These are phyloP conservation scores for Drosophila triauraria DNA, from an alignment of 1,140 invertebrate genomes.

Conservation along the genomic window DNA sequence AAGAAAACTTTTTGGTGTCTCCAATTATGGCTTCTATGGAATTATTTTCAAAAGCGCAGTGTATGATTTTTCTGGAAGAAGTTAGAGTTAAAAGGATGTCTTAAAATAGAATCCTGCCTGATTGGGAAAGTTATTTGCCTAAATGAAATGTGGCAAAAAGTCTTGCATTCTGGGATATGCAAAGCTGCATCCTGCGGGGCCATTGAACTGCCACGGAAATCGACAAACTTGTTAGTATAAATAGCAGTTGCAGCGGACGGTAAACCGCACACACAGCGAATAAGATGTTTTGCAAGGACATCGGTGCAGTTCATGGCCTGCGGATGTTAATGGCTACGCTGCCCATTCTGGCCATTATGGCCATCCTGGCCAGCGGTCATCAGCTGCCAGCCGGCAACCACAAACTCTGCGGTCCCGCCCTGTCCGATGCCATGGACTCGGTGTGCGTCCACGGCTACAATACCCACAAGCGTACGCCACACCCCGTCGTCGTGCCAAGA, in stretches of 20 bases:
- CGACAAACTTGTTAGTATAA: slow-evolving; percentile 49
- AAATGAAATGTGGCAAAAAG: slow-evolving; percentile 9
- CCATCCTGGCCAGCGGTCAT: slow-evolving; percentile 25
- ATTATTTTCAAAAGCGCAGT: not conserved
- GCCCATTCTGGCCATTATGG: slow-evolving; percentile 24
- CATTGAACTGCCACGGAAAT: slow-evolving; percentile 57
- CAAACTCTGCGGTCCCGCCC: slow-evolving; percentile 61
- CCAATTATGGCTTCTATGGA: too few relatives aligned
- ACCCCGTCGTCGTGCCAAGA: not conserved
- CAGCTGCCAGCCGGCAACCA: slow-evolving; percentile 57
- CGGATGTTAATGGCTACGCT: slow-evolving; percentile 29
- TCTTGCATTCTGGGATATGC: not conserved
- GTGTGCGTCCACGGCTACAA: slow-evolving; percentile 65
- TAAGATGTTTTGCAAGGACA: slow-evolving; percentile 57
- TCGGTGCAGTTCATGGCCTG: slow-evolving; percentile 34
- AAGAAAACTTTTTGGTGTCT: too few relatives aligned
- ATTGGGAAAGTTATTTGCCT: slow-evolving; percentile 1
- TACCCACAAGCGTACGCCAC: slow-evolving; percentile 18
- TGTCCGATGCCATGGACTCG: slow-evolving; percentile 63
- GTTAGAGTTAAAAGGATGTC: not conserved
- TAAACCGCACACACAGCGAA: slow-evolving; percentile 18
- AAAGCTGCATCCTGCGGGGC: slow-evolving; percentile 43
- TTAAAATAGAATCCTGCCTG: slow-evolving; percentile 15
- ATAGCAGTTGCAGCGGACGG: slow-evolving; percentile 35
- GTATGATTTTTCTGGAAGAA: not conserved